Percentiles rank a stretch among this genome's conserved stretches.
Evolutionary conservation across 2,113 vertebrate species (phyloP).

Genomic region (Abramis brama): DNA sequence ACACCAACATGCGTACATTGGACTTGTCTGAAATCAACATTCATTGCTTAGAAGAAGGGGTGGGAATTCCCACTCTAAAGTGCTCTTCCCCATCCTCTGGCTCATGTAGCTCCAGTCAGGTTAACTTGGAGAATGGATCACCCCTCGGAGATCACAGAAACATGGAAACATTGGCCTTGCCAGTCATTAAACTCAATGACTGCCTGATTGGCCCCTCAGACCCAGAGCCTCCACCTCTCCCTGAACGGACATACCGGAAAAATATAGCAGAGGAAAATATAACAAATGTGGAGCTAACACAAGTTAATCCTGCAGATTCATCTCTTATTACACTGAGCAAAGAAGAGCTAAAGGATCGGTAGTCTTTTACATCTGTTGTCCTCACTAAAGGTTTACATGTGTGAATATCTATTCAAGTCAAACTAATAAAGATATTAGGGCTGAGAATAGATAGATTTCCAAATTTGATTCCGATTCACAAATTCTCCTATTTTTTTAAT

Average conservation of each 20-base stretch:
- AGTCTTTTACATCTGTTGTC: not conserved
- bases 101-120: constrained; percentile 74
- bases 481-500: too few species aligned
- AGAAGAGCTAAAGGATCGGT: constrained; percentile 14
- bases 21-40: constrained; percentile 57
- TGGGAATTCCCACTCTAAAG: constrained; percentile 56
- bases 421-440: not conserved
- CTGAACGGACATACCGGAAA: not conserved
- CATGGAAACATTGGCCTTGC: constrained; percentile 63
- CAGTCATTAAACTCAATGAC: constrained; percentile 76
- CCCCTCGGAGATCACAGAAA: constrained; percentile 49
- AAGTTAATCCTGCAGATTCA: constrained; percentile 17
- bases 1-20: constrained; percentile 47
- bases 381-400: not conserved
- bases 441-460: not conserved
- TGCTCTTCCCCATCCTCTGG: constrained; percentile 75
- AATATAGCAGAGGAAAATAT: accelerated
- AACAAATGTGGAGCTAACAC: not conserved
- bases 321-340: not conserved
- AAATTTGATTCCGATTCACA: not conserved
- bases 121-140: constrained; percentile 66
- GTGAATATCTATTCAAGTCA: not conserved
- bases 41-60: constrained; percentile 51
- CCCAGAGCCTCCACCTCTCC: not conserved
- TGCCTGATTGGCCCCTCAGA: constrained; percentile 58